Base-by-base conservation (phyloP, 2,888 invertebrate species). In the Pegoplata infirma region DNA sequence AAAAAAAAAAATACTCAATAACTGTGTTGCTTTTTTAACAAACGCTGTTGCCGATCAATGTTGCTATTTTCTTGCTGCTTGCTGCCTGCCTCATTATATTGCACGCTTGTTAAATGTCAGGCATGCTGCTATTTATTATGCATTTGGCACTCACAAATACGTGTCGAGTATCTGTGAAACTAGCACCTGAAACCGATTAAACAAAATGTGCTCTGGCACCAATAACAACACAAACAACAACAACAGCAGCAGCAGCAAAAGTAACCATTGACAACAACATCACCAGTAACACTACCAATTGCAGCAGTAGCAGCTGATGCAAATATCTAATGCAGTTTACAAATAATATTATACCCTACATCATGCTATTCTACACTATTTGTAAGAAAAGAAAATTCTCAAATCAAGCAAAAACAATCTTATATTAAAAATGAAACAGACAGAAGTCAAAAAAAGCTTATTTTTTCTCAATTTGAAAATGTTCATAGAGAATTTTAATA, bases 51-150 rank as follows among this genome's bases (percentile, higher is more conserved):
- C 36, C 36, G 36, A 12, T 40, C 36, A 40, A 40, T 40, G 12
- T n/a, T n/a, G 36, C 36, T 40, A n/a, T 36, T 36, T 55, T 74
- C 53, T 61, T 67, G 59, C 25, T 55, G 53, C 68, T n/a, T n/a
- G n/a, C 61, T 53, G 67, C 40, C 68, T 78, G 73, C 73, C 77
- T 78, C 77, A 78, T 78, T 78, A 78, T 69, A 74, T 73, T 77
- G 73, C 74, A 77, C 73, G 75, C 76, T 80, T 81, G 82, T 81
- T 81, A 82, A 82, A 82, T 82, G 82, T 82, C 82, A 82, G 80
- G 73, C 76, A 81, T 76, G 77, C 81, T 81, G 80, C 80, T 81
- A 80, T 82, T 82, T 81, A 81, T 82, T 81, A 81, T 81, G 80
- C 80, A 81, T 76, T 78, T 81, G 76, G 81, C 76, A 81, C 79